Evolutionary conservation across 2,888 invertebrate genomes (phyloP), one percentile per base, ranked within the genome.

Genomic region (Exocentrus adspersus): DNA sequence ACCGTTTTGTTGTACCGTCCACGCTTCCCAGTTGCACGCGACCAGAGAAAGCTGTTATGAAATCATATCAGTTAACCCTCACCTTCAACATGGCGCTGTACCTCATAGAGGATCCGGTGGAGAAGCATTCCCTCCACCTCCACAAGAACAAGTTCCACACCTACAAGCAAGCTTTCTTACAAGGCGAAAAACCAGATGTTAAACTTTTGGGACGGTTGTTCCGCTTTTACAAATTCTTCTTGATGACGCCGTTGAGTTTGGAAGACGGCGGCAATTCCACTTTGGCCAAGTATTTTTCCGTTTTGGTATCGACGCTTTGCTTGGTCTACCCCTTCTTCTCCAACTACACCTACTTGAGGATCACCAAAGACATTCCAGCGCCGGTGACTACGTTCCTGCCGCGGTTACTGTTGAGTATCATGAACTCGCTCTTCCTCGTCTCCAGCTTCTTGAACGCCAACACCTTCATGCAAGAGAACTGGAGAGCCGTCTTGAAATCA

Each of bases 121-220:
- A 28, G 10, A 12, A 12, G 9, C 1, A 24, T 9, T 16, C 24
- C 7, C 24, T 5, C 7, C 3, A 7, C 2, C 24, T 5, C 7
- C 3, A 7, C 2, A 28, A 28, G 28, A 9, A 7, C 10, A 48
- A 28, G 28, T 48, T 48, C 17, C 16, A 16, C 28, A 14, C 16
- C 9, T 48, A 48, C 48, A 48, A 48, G 17, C 7, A 14, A n/a
- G 48, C 48, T 6, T 48, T 48, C n/a, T 9, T 48, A 10, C 6
- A 20, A 1, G 9, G 9, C 7, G 16, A 48, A 1, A 19, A 48
- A 5, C 14, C 24, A 1, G 48, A 48, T n/a, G 17, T 48, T 0
- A 28, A 16, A 14, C 16, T 28, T 7, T 7, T 48, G 10, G 9
- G 14, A 1, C 1, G 48, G 1, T 16, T 48, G 14, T 9, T 48